These are phyloP conservation scores for Gymnorhina tibicen DNA, from an alignment of 2,113 vertebrate species.

Conservation along the genomic window DNA sequence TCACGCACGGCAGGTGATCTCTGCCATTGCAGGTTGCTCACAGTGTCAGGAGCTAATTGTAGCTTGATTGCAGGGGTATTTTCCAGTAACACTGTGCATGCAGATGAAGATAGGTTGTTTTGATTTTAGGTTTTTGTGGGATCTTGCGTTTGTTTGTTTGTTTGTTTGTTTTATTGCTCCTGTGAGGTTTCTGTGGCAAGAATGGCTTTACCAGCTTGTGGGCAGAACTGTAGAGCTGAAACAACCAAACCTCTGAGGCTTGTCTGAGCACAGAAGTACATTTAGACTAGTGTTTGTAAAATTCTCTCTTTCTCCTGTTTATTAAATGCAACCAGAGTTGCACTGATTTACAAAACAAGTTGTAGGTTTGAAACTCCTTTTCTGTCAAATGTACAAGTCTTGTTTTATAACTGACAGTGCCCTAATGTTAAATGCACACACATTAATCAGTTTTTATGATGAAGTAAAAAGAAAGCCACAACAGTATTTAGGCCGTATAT, in stretches of 20 bases:
- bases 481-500: background rate
- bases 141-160: background rate
- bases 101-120: background rate
- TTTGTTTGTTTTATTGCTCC: background rate
- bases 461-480: background rate
- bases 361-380: background rate
- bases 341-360: background rate
- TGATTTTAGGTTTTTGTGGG: background rate
- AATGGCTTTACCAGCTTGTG: slow-evolving; percentile 10
- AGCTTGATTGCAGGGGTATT: background rate
- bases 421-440: background rate
- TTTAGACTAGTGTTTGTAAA: background rate
- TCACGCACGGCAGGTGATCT: background rate
- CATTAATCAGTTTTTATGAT: background rate
- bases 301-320: background rate
- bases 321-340: background rate
- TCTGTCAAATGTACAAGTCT: background rate
- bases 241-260: background rate
- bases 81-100: background rate
- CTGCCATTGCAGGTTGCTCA: background rate
- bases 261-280: background rate
- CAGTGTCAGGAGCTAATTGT: background rate
- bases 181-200: background rate
- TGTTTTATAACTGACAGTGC: background rate
- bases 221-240: background rate